Base-by-base conservation (phyloP, 2,113 vertebrate genomes). In the Myiozetetes cayanensis region DNA sequence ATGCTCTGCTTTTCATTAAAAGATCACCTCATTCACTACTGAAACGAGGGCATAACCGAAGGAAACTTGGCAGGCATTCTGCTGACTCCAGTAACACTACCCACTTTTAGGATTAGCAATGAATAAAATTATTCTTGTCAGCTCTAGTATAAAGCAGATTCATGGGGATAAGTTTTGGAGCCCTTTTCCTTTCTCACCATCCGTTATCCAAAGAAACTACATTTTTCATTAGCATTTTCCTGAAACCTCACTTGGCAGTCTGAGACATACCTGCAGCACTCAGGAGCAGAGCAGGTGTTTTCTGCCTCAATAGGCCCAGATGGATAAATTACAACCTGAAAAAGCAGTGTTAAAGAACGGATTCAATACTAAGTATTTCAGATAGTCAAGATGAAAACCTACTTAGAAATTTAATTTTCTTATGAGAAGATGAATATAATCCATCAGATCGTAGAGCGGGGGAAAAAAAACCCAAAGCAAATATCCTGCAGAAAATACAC, bases 61-160 rank as follows among this genome's bases (percentile, higher is more conserved):
- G 75, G 74, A 89, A 90, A 67, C 47, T 61, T 95, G 91, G 89
- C 87, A 95, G 71, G 55, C 49, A 2, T 85, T 89, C 50, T 94
- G 91, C 89, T 94, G 89, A 89, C 81, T 87, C 49, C 6, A 72
- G 62, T 85, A 88, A 49, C 18, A 19, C 63, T 53, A 75, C 74
- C 62, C 73, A 41, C 76, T 75, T 91, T 58, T 30, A 94, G 78
- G 59, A 90, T 59, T 83, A 91, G 85, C 71, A 68, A 46, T 83
- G 72, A 91, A 74, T 82, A 82, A 96, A 89, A 93, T 87, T 33
- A 82, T 85, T 85, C 63, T 90, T 74, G 78, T 73, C 89, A 80
- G 72, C 62, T 79, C 77, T 73, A 59, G 66, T 79, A 65, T 87
- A 94, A 85, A 81, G 58, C 49, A 89, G 74, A 76, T 79, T 85